A percentile compares a stretch with the other conserved stretches of the same genome.
phyloP scores from a whole-genome alignment of 2,888 invertebrate species.

The Xanthorhoe spadicearia region DNA sequence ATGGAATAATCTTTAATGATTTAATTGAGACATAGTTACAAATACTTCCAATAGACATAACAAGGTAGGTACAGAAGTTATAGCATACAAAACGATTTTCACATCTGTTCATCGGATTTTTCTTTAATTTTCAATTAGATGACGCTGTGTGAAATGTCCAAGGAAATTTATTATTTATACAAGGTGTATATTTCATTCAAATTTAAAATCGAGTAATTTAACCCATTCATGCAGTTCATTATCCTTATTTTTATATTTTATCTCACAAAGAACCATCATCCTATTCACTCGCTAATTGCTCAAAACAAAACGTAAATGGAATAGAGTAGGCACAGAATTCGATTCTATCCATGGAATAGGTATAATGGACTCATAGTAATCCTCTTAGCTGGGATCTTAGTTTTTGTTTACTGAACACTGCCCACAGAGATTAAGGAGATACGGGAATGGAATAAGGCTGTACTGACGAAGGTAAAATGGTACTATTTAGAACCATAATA shows the following conservation, averaged over 20 bases:
- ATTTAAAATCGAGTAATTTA: background rate
- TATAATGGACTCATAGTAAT: conserved; percentile 47
- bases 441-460: conserved; percentile 9
- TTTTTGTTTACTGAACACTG: conserved; percentile 45
- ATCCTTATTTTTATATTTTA: background rate
- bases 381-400: conserved; percentile 47
- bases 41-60: too few species aligned
- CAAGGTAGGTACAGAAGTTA: too few species aligned
- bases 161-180: too few species aligned
- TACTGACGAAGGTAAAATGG: too few species aligned
- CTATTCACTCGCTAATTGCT: conserved; percentile 13
- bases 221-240: background rate
- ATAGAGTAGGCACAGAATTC: background rate
- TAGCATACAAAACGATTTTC: too few species aligned
- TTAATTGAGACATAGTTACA: too few species aligned
- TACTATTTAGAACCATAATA: too few species aligned
- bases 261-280: background rate
- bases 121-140: too few species aligned
- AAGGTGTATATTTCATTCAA: background rate
- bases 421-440: conserved; percentile 37
- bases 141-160: background rate
- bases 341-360: conserved; percentile 9
- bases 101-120: too few species aligned
- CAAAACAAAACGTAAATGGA: conserved; percentile 14
- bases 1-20: too few species aligned